Base-by-base conservation (phyloP, 1,140 invertebrate species). In the Diploscapter pachys region DNA sequence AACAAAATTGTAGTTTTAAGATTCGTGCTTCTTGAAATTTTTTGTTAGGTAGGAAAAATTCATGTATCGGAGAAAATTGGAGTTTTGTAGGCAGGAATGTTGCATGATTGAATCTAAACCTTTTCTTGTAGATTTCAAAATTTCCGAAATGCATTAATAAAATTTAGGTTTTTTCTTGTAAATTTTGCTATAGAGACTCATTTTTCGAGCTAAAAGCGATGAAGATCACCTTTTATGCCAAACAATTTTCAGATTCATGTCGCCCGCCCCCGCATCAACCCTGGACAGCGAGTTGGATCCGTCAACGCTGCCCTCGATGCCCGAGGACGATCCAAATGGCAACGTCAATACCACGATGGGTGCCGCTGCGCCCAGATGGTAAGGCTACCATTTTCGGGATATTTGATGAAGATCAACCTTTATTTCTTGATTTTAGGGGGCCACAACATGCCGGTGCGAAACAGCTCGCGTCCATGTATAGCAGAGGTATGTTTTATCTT, bases 381-480 rank as follows among this genome's bases (percentile, higher is more conserved):
- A 31, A 31, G 31, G 31, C 31, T 31, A 31, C 31, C 31, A 31
- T 31, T 31, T 31, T 31, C 31, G 31, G 31, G 31, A 31, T 31
- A 31, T 31, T 31, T 31, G 31, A 31, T 31, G 31, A 31, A 1
- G 31, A 31, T 31, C 1, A 31, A 31, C 31, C 31, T 31, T 31
- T 31, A 31, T 31, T 31, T 31, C 31, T 31, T 31, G 31, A 31
- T 31, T 31, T 31, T 31, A 31, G 31, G 31, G 95, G 95, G 56
- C 94, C 95, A 13, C 91, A 92, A 83, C 94, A 98, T 87, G 92
- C 91, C 82, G 95, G 95, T 72, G 95, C 95, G 53, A 92, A 93
- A 86, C 93, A 95, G 87, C 89, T 98, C 69, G 94, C 94, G 5
- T 91, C 93, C 84, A 89, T 96, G 56, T 98, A 98, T 86, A 95